These are phyloP conservation scores for Stegodyphus mimosarum DNA, from an alignment of 1,140 invertebrate species.

Conservation along the genomic window DNA sequence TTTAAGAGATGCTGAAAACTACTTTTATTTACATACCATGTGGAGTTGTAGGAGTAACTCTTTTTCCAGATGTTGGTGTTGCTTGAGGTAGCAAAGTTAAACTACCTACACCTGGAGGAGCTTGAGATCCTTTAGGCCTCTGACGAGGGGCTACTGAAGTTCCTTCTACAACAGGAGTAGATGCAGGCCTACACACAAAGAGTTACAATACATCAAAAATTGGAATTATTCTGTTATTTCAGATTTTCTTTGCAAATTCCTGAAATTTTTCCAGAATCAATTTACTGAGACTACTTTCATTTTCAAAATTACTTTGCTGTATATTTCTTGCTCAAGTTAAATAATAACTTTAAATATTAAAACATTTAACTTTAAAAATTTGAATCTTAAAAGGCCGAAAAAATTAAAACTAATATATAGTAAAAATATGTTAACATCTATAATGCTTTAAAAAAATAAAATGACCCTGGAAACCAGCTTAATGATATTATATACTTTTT, in stretches of 20 bases:
- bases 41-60: slow-evolving; percentile 57
- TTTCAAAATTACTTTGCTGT: not conserved
- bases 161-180: slow-evolving; percentile 73
- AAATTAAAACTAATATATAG: too few species aligned
- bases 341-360: too few species aligned
- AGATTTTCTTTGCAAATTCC: too few species aligned
- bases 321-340: too few species aligned
- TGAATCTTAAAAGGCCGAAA: too few species aligned
- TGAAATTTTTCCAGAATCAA: too few species aligned
- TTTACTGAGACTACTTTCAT: not conserved
- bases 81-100: slow-evolving; percentile 68
- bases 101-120: slow-evolving; percentile 65
- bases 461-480: too few species aligned
- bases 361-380: too few species aligned
- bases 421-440: too few species aligned
- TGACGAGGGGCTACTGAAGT: slow-evolving; percentile 88
- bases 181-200: slow-evolving; percentile 60
- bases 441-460: too few species aligned
- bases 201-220: not conserved
- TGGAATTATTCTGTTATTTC: not conserved
- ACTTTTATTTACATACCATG: slow-evolving; percentile 33
- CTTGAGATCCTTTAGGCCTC: slow-evolving; percentile 78
- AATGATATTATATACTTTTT: too few species aligned
- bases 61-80: slow-evolving; percentile 63
- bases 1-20: too few species aligned